phyloP scores from a whole-genome alignment of 2,888 invertebrate genomes.

The Salpingus planirostris region DNA sequence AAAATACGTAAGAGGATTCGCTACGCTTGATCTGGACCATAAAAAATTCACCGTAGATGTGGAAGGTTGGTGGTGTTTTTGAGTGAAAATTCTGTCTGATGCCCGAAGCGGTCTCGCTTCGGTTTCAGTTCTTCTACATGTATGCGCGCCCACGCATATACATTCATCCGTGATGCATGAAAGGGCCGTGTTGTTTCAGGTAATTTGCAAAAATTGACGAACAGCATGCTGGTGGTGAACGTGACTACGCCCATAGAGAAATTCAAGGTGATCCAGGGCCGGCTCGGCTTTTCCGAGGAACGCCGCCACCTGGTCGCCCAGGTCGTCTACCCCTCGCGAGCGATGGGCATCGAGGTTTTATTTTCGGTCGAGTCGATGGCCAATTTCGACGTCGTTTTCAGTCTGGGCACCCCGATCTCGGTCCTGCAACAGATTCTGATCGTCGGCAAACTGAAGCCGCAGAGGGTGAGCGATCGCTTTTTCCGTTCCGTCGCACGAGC shows the following conservation, averaged over 20 bases:
- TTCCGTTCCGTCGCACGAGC: too few species aligned
- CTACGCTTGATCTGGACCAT: slow-evolving; percentile 61
- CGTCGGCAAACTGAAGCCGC: slow-evolving; percentile 58
- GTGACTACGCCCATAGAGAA: slow-evolving; percentile 65
- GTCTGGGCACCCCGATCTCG: slow-evolving; percentile 65
- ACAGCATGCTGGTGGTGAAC: slow-evolving; percentile 67
- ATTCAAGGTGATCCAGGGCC: slow-evolving; percentile 54
- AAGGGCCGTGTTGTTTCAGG: slow-evolving; percentile 42
- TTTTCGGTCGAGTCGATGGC: slow-evolving; percentile 53
- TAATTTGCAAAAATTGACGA: slow-evolving; percentile 60
- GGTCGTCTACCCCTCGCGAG: slow-evolving; percentile 58
- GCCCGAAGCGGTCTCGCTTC: too few species aligned
- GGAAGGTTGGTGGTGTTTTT: slow-evolving; percentile 41
- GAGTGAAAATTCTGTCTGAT: not conserved
- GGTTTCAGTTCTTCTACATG: not conserved
- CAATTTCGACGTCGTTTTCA: slow-evolving; percentile 66
- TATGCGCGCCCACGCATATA: not conserved
- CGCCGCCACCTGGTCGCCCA: slow-evolving; percentile 65
- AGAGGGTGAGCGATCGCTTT: slow-evolving; percentile 55
- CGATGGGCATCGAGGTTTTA: slow-evolving; percentile 59
- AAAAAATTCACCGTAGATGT: slow-evolving; percentile 58
- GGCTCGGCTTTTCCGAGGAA: slow-evolving; percentile 63
- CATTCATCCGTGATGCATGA: too few species aligned
- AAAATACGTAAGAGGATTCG: slow-evolving; percentile 57
- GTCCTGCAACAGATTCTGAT: slow-evolving; percentile 57